Base-by-base conservation (phyloP, 2,797 vertebrate genomes). In the Enteromius thamalakanensis region DNA sequence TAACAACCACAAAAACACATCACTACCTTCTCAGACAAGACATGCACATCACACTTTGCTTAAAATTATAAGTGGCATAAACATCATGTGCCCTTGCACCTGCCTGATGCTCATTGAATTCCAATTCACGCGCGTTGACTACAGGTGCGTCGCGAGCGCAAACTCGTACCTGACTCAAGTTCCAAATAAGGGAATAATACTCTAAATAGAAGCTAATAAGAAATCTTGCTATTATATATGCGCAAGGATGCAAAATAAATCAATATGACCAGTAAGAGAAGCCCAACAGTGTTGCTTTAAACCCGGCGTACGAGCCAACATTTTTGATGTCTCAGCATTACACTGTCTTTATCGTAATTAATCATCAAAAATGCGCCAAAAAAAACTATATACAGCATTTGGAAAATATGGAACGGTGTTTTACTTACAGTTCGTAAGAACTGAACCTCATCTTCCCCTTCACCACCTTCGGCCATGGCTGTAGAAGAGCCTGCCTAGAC, bases 391-490 rank as follows among this genome's bases (percentile, higher is more conserved):
- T 34, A 53, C 51, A 71, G 70, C 51, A 26, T 67, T 65, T 4
- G 37, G 15, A 37, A 74, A 81, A 69, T 5, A 85, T 79, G 84
- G 1, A 23, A 82, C 76, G 75, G 1, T 42, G 37, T 58, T 89
- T 90, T 95, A 98, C 98, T 99, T 94, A 99, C 98, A 94, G 97
- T 98, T 94, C 97, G 95, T 90, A 99, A 94, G 93, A 99, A 98
- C 95, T 99, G 98, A 93, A 98, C 98, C 92, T 99, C 97, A 94
- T 99, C 97, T 93, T 99, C 97, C 86, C 95, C 96, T 96, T 98
- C 98, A 92, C 95, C 95, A 91, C 93, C 97, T 94, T 98, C 98
- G 95, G 97, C 96, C 97, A 98, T 98, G 95, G 96, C 96, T 97
- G 93, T 92, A 93, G 92, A 95, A 94, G 95, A 96, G 95, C 94